Evolutionary conservation across 2,113 vertebrate species (phyloP), one percentile per base, ranked within the genome.

Genomic region (Chauna torquata): DNA sequence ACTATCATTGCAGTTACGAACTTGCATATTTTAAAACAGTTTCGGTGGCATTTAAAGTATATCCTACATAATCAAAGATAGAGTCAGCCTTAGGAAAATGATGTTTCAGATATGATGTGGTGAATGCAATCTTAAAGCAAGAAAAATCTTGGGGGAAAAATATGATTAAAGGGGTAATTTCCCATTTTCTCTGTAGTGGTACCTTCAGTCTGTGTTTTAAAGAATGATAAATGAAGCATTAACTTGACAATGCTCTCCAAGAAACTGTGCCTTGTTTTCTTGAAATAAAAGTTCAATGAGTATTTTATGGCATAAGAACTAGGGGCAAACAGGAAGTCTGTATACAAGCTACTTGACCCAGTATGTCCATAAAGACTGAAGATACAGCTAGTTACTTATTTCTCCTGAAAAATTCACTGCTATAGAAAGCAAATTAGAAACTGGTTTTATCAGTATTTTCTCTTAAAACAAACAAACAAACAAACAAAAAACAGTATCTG

Each of bases 381-480:
- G 22, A 82, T 36, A 85, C 9, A 84, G 18, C 2, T 2, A 1
- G 36, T 72, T 90, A 91, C 69, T 91, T 91, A 87, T 93, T 93
- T 94, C 54, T 82, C 6, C 49, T 88, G 75, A 55, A 82, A 95
- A 95, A 95, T 82, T 90, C 62, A 49, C 34, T 84, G 28, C 28
- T 65, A 86, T 81, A 91, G 9, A 16, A 82, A 85, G 49, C 3
- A 58, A 95, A 79, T 82, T 52, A 87, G 34, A 82, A 92, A 40
- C 17, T 57, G 2, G 80, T 91, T 94, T 32, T 57, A 45, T 54
- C 36, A 38, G 34, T 80, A 77, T 88, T 91, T 93, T 86, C 70
- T 71, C 69, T 25, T 61, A 42, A 59, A 68, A n/a, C n/a, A n/a
- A 77, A 55, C 42, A 42, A 42, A 42, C 42, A 27, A 3, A 1